Conservation (phyloP, 2,113 vertebrate species). For the Raja brachyura region DNA sequence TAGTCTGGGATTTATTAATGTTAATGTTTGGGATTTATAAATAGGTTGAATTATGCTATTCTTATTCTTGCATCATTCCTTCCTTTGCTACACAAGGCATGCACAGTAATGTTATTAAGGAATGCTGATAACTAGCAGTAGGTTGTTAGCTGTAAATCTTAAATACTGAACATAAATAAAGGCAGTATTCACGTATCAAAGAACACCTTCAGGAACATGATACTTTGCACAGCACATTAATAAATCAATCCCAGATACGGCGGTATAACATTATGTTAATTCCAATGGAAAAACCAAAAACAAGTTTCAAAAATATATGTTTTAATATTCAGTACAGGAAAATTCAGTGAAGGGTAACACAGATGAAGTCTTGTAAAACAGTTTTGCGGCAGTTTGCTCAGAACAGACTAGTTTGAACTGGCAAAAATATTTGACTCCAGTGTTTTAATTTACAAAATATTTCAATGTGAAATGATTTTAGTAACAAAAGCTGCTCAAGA, state of each 20-base stretch:
- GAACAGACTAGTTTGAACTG: not conserved
- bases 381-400: not conserved
- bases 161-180: not conserved
- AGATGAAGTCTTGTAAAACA: not conserved
- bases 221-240: not conserved
- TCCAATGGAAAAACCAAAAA: not conserved
- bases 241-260: not conserved
- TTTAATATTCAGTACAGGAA: slow-evolving; percentile 29
- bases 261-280: not conserved
- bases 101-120: not conserved
- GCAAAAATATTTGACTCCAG: not conserved
- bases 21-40: not conserved
- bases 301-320: slow-evolving; percentile 5
- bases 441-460: slow-evolving; percentile 78
- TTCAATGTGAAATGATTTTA: slow-evolving; percentile 63
- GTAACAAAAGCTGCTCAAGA: slow-evolving; percentile 50
- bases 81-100: not conserved
- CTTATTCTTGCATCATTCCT: not conserved
- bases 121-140: not conserved
- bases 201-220: not conserved
- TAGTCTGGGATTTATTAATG: not conserved
- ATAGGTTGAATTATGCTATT: slow-evolving; percentile 1
- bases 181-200: not conserved
- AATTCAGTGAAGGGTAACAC: not conserved
- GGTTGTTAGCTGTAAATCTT: not conserved